A percentile compares a stretch with the other conserved stretches of the same genome.
These are phyloP conservation scores for Lycocorax pyrrhopterus DNA, from an alignment of 2,113 vertebrate genomes.

Conservation along the genomic window DNA sequence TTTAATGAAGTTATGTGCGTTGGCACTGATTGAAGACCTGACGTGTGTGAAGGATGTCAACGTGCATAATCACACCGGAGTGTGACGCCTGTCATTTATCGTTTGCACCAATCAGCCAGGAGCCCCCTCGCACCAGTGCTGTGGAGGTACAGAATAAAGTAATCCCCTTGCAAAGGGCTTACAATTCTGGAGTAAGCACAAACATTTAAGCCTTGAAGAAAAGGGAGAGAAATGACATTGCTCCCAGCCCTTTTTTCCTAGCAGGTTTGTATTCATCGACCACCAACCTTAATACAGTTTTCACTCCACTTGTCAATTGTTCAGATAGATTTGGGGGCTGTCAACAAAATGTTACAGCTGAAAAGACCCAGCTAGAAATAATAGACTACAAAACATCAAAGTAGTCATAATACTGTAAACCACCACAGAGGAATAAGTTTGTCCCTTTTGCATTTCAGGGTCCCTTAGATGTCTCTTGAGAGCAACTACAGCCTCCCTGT, in stretches of 20 bases:
- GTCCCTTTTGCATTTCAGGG: not conserved
- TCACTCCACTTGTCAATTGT: slow-evolving; percentile 33
- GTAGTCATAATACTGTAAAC: not conserved
- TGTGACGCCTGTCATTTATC: not conserved
- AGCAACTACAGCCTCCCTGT: not conserved
- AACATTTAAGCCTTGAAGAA: not conserved
- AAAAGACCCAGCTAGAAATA: slow-evolving; percentile 11
- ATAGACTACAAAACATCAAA: not conserved
- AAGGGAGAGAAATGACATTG: not conserved
- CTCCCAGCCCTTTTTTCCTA: not conserved
- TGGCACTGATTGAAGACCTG: not conserved
- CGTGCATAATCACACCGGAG: not conserved
- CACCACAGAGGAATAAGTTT: not conserved
- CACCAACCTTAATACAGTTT: not conserved
- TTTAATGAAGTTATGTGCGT: not conserved
- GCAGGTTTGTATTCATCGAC: not conserved
- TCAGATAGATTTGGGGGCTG: slow-evolving; percentile 32
- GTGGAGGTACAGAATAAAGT: not conserved
- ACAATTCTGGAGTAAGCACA: not conserved
- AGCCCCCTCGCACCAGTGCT: accelerated
- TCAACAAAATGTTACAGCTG: slow-evolving; percentile 19
- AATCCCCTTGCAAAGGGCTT: not conserved
- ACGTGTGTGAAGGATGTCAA: not conserved
- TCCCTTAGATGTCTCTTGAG: not conserved
- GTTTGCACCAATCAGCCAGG: not conserved